Percentiles rank a stretch among this genome's conserved stretches.
These are phyloP conservation scores for Danio aesculapii DNA, from an alignment of 2,797 vertebrate genomes.

Conservation along the genomic window DNA sequence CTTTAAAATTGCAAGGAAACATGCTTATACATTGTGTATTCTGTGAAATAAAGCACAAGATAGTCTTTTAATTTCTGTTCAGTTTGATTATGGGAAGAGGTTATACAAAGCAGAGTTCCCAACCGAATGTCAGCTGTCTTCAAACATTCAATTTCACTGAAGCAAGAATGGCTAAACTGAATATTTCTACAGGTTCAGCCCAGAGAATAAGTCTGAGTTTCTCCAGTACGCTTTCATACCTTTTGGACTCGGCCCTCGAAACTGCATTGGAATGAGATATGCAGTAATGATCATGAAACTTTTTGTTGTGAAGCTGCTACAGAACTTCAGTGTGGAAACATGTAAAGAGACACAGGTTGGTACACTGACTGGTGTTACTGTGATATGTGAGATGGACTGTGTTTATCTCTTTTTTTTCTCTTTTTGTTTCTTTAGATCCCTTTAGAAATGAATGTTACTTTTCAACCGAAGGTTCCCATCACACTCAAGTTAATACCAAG, in stretches of 20 bases:
- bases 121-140: neutral
- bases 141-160: neutral
- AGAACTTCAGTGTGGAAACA: constrained; percentile 81
- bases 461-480: constrained; percentile 70
- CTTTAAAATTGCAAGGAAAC: neutral
- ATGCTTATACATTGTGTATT: neutral
- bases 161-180: neutral
- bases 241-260: constrained; percentile 89
- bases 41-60: neutral
- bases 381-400: neutral
- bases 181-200: constrained; percentile 78
- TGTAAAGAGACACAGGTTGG: constrained; percentile 86
- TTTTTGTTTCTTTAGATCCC: constrained; percentile 67
- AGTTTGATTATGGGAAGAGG: neutral
- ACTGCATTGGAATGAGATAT: constrained; percentile 88
- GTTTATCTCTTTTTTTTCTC: neutral
- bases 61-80: neutral
- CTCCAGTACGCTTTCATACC: constrained; percentile 82
- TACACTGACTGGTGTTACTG: neutral
- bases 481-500: constrained; percentile 72
- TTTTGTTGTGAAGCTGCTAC: constrained; percentile 74
- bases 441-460: constrained; percentile 65
- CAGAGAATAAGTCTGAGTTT: constrained; percentile 79
- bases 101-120: neutral
- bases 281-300: constrained; percentile 83